Evolutionary conservation across 2,797 vertebrate species (phyloP).

Genomic region (Coendou prehensilis): DNA sequence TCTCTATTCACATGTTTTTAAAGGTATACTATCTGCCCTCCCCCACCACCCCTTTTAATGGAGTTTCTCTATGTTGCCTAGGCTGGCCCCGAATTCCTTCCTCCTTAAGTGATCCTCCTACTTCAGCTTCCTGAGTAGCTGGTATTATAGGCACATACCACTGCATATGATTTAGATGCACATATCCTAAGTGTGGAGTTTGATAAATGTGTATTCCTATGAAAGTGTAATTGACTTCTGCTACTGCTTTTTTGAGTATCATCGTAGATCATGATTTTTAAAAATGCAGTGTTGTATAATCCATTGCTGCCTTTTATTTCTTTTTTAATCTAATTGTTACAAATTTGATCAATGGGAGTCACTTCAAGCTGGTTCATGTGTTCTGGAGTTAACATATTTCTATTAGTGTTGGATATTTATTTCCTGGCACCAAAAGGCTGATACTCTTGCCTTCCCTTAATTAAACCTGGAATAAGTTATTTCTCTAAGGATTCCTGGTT

Average conservation of each 20-base stretch:
- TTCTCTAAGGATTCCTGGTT: neutral
- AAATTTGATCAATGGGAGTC: neutral
- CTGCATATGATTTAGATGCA: neutral
- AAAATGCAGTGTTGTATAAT: neutral
- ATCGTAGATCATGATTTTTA: neutral
- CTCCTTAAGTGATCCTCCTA: neutral
- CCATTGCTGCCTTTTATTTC: neutral
- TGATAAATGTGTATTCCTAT: neutral
- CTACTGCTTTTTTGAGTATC: neutral
- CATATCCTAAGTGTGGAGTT: neutral
- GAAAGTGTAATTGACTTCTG: neutral
- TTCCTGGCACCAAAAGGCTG: neutral
- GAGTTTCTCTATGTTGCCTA: neutral
- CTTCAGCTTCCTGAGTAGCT: neutral
- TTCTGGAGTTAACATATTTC: neutral
- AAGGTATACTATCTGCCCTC: neutral
- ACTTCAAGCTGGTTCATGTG: neutral
- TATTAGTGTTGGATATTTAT: neutral
- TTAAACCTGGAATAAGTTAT: neutral
- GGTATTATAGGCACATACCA: neutral
- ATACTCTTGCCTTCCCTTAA: neutral
- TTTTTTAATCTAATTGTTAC: slow-evolving; percentile 12
- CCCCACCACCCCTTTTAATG: neutral
- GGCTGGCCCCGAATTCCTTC: neutral
- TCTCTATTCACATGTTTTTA: neutral